A percentile compares a stretch with the other conserved stretches of the same genome.
Evolutionary conservation across 2,888 invertebrate genomes (phyloP).

Genomic region (Apodemia zela): DNA sequence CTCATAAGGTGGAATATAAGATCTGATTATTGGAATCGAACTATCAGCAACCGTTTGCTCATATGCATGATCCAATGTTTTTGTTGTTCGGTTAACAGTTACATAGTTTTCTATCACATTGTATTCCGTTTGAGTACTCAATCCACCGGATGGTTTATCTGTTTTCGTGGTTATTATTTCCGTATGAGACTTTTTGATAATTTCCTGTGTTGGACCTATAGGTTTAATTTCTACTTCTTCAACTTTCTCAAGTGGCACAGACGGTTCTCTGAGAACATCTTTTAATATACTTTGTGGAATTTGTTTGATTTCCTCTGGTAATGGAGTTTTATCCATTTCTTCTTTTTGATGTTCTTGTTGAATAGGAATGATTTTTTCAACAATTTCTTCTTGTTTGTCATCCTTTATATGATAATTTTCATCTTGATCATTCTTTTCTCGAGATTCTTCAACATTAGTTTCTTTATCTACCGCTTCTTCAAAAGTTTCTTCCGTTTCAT

Average conservation of each 20-base stretch:
- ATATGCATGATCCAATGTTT: constrained; percentile 62
- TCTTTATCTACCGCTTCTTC: constrained; percentile 25
- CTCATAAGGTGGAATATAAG: constrained; percentile 60
- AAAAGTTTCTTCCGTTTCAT: constrained; percentile 37
- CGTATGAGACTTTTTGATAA: constrained; percentile 61
- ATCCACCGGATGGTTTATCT: constrained; percentile 49
- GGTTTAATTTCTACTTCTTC: constrained; percentile 74
- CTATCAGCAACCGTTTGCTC: constrained; percentile 43
- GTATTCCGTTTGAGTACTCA: constrained; percentile 65
- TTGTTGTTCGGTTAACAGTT: constrained; percentile 67
- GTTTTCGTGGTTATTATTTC: constrained; percentile 61
- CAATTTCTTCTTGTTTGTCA: constrained; percentile 17
- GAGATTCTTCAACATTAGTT: constrained; percentile 34
- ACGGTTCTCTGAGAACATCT: constrained; percentile 60
- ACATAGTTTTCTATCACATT: constrained; percentile 70
- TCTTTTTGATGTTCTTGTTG: constrained; percentile 31
- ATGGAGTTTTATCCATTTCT: constrained; percentile 31
- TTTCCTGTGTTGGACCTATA: constrained; percentile 55
- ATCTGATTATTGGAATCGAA: constrained; percentile 55
- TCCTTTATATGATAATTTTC: constrained; percentile 25
- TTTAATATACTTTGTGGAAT: constrained; percentile 39
- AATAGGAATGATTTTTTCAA: constrained; percentile 29
- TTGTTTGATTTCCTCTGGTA: constrained; percentile 30
- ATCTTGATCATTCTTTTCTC: constrained; percentile 28
- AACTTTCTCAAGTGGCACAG: constrained; percentile 67